Conservation (phyloP, 2,113 vertebrate genomes). For the Australoheros scitulus region DNA sequence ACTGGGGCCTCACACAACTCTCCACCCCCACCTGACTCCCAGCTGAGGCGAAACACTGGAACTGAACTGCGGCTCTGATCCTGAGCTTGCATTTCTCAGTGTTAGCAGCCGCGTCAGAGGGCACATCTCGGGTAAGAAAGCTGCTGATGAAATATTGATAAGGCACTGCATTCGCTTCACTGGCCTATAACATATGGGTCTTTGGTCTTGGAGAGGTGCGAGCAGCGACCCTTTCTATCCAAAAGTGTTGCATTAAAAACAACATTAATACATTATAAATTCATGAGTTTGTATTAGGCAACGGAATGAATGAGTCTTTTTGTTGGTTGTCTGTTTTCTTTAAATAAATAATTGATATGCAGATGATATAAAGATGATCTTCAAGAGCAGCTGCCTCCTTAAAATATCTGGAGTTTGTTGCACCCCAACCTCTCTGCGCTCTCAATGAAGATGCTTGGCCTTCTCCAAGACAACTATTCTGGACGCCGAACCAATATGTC, state of each 20-base stretch:
- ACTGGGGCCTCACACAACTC: conserved; percentile 12
- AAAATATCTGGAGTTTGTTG: conserved; percentile 49
- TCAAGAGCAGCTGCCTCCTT: conserved; percentile 45
- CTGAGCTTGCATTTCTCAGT: conserved; percentile 60
- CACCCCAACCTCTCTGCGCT: conserved; percentile 55
- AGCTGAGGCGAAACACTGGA: conserved; percentile 45
- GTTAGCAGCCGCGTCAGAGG: conserved; percentile 67
- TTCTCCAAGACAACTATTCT: conserved; percentile 77
- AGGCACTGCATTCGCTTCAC: conserved; percentile 80
- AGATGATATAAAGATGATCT: conserved; percentile 67
- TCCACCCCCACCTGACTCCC: conserved; percentile 35
- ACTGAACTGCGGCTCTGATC: conserved; percentile 43
- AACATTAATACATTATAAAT: conserved; percentile 52
- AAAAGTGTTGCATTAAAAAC: conserved; percentile 32
- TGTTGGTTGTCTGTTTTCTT: conserved; percentile 66
- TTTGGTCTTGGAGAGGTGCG: conserved; percentile 61
- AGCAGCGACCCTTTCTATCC: conserved; percentile 40
- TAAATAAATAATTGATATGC: conserved; percentile 68
- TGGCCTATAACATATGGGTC: conserved; percentile 79
- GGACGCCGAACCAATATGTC: conserved; percentile 56
- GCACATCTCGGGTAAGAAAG: conserved; percentile 72
- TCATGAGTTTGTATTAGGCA: conserved; percentile 48
- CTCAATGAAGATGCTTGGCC: conserved; percentile 67
- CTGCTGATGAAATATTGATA: conserved; percentile 82
- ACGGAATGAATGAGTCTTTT: conserved; percentile 19